A percentile compares a stretch with the other conserved stretches of the same genome.
These are phyloP conservation scores for Helicoverpa armigera DNA, from an alignment of 1,140 invertebrate species.

Conservation along the genomic window DNA sequence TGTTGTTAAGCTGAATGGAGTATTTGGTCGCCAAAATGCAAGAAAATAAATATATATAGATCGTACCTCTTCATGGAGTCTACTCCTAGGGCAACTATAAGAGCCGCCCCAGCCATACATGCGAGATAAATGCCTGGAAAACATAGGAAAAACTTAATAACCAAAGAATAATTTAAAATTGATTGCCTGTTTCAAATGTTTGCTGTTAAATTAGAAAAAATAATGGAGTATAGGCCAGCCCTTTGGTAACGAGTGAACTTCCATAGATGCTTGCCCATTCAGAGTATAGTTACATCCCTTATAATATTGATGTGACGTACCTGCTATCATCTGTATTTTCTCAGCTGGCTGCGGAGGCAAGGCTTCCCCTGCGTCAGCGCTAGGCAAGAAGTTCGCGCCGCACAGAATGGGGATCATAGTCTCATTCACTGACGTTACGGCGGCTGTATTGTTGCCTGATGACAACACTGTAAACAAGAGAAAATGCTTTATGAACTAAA, in stretches of 20 bases:
- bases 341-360: conserved; percentile 88
- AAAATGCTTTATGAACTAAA: not conserved
- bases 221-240: no score
- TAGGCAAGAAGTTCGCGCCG: conserved; percentile 90
- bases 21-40: no score
- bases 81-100: conserved; percentile 92
- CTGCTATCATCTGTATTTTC: conserved; percentile 90
- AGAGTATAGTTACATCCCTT: no score
- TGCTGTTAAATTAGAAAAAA: no score
- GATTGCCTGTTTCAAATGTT: no score
- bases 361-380: conserved; percentile 73
- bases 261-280: no score
- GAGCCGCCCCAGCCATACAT: conserved; percentile 91
- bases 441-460: conserved; percentile 77
- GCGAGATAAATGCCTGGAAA: conserved; percentile 91
- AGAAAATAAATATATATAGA: no score
- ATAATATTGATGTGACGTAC: conserved; percentile 55
- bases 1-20: not conserved
- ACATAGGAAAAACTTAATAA: not conserved
- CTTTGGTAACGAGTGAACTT: no score
- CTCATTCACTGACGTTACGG: conserved; percentile 75
- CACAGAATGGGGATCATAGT: conserved; percentile 86
- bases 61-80: conserved; percentile 91
- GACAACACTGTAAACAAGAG: conserved; percentile 76
- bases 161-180: no score